phyloP scores from a whole-genome alignment of 2,113 vertebrate genomes.

The Gallinago jamesoni region DNA sequence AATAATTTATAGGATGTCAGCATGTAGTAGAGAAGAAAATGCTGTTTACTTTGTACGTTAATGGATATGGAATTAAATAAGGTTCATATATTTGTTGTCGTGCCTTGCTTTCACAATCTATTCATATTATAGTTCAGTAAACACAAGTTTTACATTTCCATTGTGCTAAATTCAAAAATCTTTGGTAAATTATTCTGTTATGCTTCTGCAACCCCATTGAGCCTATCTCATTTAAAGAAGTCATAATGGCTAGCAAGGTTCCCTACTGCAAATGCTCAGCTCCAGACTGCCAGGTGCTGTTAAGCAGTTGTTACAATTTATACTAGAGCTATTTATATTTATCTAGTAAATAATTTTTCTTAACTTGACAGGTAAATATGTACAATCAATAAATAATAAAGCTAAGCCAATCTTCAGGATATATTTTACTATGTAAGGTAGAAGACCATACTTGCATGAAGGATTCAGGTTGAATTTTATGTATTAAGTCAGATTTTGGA shows the following conservation, averaged over 20 bases:
- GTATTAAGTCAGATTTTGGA: background rate
- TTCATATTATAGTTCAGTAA: background rate
- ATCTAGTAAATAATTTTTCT: background rate
- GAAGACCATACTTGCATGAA: background rate
- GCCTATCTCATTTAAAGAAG: background rate
- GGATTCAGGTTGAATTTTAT: background rate
- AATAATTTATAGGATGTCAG: background rate
- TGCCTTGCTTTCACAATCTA: background rate
- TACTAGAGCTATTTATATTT: conserved; percentile 1
- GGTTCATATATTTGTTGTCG: background rate
- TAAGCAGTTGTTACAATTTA: background rate
- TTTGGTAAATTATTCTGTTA: background rate
- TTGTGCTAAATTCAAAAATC: background rate
- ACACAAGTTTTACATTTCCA: background rate
- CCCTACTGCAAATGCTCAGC: background rate
- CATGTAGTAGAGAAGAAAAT: background rate
- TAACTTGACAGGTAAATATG: background rate
- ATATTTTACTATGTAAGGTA: background rate
- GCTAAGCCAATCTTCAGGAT: background rate
- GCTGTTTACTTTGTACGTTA: background rate
- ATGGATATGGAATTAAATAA: conserved; percentile 8
- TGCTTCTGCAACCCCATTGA: background rate
- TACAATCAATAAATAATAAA: conserved; percentile 25
- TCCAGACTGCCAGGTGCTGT: background rate
- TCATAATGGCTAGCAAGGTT: background rate